Conservation (phyloP, 2,113 vertebrate genomes). For the Corynorhinus townsendii region DNA sequence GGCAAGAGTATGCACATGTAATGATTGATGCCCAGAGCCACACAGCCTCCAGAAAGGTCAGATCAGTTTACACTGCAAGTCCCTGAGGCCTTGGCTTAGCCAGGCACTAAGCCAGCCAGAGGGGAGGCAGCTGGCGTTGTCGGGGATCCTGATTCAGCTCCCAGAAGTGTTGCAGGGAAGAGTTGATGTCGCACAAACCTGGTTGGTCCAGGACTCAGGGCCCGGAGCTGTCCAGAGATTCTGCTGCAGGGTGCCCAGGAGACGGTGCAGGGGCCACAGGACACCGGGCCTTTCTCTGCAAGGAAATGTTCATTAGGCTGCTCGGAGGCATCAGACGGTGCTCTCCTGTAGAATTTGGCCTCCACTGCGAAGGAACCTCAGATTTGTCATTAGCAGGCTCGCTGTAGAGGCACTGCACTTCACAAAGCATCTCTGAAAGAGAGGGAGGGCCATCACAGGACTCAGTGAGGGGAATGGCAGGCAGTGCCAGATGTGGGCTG, state of each 20-base stretch:
- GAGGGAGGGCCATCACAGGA: neutral
- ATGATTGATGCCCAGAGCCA: neutral
- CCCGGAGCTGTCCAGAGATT: neutral
- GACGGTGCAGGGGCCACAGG: neutral
- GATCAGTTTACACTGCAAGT: neutral
- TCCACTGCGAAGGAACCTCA: slow-evolving; percentile 26
- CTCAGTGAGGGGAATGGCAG: neutral
- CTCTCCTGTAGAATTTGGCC: slow-evolving; percentile 22
- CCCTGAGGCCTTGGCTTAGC: neutral
- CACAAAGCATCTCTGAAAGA: neutral
- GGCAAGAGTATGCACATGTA: neutral
- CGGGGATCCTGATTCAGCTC: neutral
- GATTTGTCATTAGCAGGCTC: slow-evolving; percentile 45
- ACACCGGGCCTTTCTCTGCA: neutral
- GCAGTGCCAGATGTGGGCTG: neutral
- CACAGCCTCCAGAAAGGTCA: slow-evolving; percentile 23
- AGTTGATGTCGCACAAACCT: neutral
- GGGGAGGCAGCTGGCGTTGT: neutral
- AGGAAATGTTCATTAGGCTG: neutral
- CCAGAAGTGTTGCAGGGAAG: neutral
- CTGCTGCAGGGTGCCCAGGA: neutral
- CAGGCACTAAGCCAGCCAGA: neutral
- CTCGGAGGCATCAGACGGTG: neutral
- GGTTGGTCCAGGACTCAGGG: neutral
- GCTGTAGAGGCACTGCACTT: slow-evolving; percentile 10